Percentiles rank a stretch among this genome's conserved stretches.
These are phyloP conservation scores for Limonius californicus DNA, from an alignment of 1,140 invertebrate species.

Conservation along the genomic window DNA sequence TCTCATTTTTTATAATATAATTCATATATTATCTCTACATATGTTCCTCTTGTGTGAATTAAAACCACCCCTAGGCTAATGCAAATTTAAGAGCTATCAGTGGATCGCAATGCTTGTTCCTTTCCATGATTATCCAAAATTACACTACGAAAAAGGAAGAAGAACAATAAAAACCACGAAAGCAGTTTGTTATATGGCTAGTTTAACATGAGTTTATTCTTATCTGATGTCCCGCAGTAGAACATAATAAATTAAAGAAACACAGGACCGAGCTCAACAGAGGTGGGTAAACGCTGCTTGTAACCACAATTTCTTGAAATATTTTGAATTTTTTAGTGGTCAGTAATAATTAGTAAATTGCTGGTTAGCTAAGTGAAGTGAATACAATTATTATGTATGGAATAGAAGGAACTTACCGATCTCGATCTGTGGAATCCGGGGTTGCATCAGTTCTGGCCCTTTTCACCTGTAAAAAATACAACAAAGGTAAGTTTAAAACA, in stretches of 20 bases:
- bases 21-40: too few relatives aligned
- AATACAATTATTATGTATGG: not conserved
- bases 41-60: too few relatives aligned
- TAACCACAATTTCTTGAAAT: not conserved
- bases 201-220: not conserved
- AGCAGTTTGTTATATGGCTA: not conserved
- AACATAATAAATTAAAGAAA: not conserved
- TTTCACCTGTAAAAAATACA: slow-evolving; percentile 52
- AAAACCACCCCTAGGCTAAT: too few relatives aligned
- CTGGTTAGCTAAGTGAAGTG: too few relatives aligned
- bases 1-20: too few relatives aligned
- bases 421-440: slow-evolving; percentile 48
- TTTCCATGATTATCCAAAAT: too few relatives aligned
- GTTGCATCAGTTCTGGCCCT: slow-evolving; percentile 49
- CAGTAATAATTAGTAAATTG: too few relatives aligned
- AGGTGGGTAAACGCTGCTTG: not conserved
- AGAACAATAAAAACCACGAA: not conserved
- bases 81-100: too few relatives aligned
- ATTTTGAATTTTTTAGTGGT: not conserved
- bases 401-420: slow-evolving; percentile 27
- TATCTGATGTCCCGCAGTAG: not conserved
- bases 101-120: too few relatives aligned
- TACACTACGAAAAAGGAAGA: not conserved
- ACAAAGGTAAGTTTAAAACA: too few relatives aligned
- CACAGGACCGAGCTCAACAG: not conserved